Conservation (phyloP, 2,797 vertebrate genomes). For the Bufotes viridis region DNA sequence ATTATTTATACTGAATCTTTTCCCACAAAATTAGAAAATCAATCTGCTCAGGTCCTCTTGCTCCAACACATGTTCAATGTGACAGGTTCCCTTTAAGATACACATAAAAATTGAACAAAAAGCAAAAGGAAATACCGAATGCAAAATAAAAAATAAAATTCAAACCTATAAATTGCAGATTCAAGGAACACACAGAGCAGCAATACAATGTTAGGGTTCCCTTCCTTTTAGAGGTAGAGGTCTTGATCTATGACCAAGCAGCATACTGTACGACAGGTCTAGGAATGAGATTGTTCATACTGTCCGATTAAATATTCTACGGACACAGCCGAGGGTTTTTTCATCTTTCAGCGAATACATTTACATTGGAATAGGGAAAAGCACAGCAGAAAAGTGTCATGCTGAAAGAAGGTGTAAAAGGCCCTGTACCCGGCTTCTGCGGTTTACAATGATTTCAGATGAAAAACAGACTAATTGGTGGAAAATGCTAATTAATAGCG, state of each 20-base stretch:
- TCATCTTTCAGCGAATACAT: background rate
- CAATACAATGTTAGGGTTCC: background rate
- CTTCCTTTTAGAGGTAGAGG: conserved; percentile 24
- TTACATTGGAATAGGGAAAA: background rate
- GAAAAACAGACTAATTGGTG: conserved; percentile 11
- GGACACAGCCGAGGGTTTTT: background rate
- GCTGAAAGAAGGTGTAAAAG: background rate
- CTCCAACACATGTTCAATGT: no score
- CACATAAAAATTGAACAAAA: background rate
- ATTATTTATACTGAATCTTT: no score
- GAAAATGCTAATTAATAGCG: background rate
- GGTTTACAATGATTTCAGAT: background rate
- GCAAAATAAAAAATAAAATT: background rate
- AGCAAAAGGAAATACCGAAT: background rate
- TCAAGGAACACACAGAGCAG: background rate
- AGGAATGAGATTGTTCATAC: background rate
- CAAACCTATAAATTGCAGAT: background rate
- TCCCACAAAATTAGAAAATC: no score
- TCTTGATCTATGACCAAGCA: conserved; percentile 16
- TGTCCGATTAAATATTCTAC: conserved; percentile 7
- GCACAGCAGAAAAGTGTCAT: background rate
- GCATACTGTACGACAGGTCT: background rate
- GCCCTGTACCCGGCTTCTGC: background rate
- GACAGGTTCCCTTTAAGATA: background rate
- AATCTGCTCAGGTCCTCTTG: no score